Base-by-base conservation (phyloP, 2,888 invertebrate species). In the Ormyrus pomaceus region DNA sequence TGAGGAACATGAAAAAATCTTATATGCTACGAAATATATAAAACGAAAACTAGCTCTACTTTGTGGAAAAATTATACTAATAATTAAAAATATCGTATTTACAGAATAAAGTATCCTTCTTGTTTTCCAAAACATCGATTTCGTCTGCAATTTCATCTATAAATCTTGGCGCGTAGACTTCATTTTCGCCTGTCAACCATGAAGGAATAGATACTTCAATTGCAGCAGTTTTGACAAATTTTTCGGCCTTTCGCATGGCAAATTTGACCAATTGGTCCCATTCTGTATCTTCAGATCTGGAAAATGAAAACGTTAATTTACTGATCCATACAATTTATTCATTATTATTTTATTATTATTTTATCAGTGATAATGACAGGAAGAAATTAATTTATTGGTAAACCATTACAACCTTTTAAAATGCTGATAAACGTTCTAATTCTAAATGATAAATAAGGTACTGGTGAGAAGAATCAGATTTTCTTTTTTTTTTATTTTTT, bases 121-220 rank as follows among this genome's bases (percentile, higher is more conserved):
- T 96, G 86, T 96, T 95, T 88, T 96, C 96, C 84, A 96, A 93
- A 19, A 95, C 93, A 87, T 96, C 96, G 7, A 96, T 94, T 90
- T 96, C 96, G 86, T 95, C 95, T 80, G 95, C 95, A 74, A 96
- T 96, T 87, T 96, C 96, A 83, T 96, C 96, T 58, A 96, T 92
- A 89, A 96, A 96, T 82, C 96, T 93, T 0, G 96, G 96, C 0
- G 95, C 94, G 82, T 96, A 95, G n/a, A 95, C 93, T 74, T 95
- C 95, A 81, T 95, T 94, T n/a, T 88, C 87, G 9, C 87, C 88
- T 2, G 85, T 84, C 7, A 86, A 84, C 82, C 84, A 85, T 0
- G 87, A 81, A 59, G 95, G 94, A 70, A 96, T 91, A 50, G 94
- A 92, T 83, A 96, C 92, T 89, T 96, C 96, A 81, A 96, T 90